phyloP scores from a whole-genome alignment of 2,888 invertebrate genomes.

The Napeogenes sylphis region DNA sequence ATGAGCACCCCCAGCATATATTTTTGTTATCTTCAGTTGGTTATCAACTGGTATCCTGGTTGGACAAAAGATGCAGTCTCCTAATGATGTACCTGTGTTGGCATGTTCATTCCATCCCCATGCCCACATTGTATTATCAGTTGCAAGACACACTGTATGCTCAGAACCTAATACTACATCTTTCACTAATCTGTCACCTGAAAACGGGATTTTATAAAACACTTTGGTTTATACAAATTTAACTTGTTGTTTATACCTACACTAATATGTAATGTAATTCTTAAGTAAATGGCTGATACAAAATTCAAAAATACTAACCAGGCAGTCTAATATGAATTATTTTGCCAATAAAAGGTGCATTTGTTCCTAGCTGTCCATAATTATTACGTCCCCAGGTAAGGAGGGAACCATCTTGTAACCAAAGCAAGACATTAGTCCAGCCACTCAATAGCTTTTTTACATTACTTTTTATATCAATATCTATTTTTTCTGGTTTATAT shows the following conservation, averaged over 20 bases:
- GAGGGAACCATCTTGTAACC: constrained; percentile 80
- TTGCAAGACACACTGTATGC: constrained; percentile 84
- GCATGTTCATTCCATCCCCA: constrained; percentile 97
- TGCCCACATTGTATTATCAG: constrained; percentile 80
- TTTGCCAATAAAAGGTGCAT: constrained; percentile 49
- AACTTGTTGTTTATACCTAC: not conserved
- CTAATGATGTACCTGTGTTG: constrained; percentile 83
- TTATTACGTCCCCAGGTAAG: constrained; percentile 88
- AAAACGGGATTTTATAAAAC: constrained; percentile 35
- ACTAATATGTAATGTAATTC: no score
- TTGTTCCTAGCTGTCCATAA: constrained; percentile 85
- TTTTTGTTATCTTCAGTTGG: constrained; percentile 43
- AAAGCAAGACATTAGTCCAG: constrained; percentile 87
- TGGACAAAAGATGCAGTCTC: constrained; percentile 50
- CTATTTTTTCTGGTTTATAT: constrained; percentile 74
- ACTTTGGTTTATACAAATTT: not conserved
- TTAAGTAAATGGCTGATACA: not conserved
- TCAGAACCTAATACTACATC: constrained; percentile 86
- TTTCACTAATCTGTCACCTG: constrained; percentile 66
- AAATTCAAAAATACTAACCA: constrained; percentile 47
- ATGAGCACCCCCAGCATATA: constrained; percentile 68
- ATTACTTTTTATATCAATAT: constrained; percentile 73
- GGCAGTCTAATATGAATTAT: constrained; percentile 54
- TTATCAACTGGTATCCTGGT: constrained; percentile 49
- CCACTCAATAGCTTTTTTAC: constrained; percentile 81